Conservation (phyloP, 2,888 invertebrate genomes). For the Platycnemis pennipes region DNA sequence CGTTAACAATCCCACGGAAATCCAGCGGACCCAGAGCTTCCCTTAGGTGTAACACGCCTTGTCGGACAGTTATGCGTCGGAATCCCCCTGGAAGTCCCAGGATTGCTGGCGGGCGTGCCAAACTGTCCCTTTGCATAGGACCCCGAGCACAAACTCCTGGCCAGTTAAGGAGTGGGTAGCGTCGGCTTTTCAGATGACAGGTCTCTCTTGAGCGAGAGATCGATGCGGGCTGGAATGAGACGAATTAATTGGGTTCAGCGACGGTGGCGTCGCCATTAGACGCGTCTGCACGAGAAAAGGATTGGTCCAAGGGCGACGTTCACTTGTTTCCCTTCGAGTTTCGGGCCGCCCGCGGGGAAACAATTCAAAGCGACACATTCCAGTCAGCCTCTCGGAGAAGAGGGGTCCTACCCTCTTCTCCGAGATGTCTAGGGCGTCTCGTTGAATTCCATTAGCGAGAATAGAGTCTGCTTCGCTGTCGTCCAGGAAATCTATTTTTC, state of each 20-base stretch:
- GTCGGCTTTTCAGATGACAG: not conserved
- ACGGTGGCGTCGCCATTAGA: constrained; percentile 1
- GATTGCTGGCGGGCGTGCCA: not conserved
- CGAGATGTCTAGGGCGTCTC: no score
- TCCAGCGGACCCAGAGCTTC: not conserved
- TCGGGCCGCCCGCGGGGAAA: not conserved
- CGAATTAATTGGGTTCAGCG: constrained; percentile 4
- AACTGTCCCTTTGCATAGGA: constrained; percentile 3
- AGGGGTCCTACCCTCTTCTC: not conserved
- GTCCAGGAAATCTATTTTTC: no score
- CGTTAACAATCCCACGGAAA: not conserved
- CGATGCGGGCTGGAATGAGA: not conserved
- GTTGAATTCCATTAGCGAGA: no score
- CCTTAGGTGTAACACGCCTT: not conserved
- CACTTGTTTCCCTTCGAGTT: not conserved
- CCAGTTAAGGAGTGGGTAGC: not conserved
- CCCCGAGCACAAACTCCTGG: not conserved
- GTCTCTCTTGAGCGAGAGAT: not conserved
- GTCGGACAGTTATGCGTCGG: not conserved
- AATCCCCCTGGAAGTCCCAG: not conserved
- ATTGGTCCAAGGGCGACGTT: not conserved
- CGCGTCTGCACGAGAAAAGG: not conserved
- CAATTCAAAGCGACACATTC: not conserved
- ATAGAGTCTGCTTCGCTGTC: no score
- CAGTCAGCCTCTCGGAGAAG: not conserved